Percentiles rank a stretch among this genome's conserved stretches.
Evolutionary conservation across 1,140 invertebrate species (phyloP).

Genomic region (Drosophila ercepeae): DNA sequence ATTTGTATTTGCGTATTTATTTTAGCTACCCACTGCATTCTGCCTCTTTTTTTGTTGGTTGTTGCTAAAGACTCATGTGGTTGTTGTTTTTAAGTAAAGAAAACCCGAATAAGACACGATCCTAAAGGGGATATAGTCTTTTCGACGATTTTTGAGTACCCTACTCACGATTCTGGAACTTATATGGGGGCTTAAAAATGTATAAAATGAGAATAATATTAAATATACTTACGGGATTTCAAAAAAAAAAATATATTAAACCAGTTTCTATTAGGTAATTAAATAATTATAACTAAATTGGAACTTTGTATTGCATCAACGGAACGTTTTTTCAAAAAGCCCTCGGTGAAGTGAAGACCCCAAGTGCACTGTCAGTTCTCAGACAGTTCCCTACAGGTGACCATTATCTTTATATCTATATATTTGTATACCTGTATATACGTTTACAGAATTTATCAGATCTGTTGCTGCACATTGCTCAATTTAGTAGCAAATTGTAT

Average conservation of each 20-base stretch:
- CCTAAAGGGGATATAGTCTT: neutral
- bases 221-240: no score
- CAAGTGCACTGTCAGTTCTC: slow-evolving; percentile 8
- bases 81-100: slow-evolving; percentile 54
- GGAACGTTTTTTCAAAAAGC: neutral
- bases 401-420: slow-evolving; percentile 5
- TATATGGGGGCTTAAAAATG: neutral
- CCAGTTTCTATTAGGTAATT: no score
- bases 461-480: slow-evolving; percentile 13
- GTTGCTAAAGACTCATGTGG: slow-evolving; percentile 22
- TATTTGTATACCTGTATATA: neutral
- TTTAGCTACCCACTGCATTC: slow-evolving; percentile 54
- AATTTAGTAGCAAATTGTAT: slow-evolving; percentile 20
- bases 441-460: slow-evolving; percentile 1
- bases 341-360: neutral
- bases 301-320: neutral
- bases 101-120: slow-evolving; percentile 5
- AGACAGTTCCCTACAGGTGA: slow-evolving; percentile 11
- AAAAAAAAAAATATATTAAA: no score
- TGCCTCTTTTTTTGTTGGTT: slow-evolving; percentile 34
- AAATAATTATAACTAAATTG: no score
- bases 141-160: slow-evolving; percentile 7
- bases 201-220: neutral
- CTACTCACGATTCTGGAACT: neutral
- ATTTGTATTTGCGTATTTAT: slow-evolving; percentile 77